Conservation (phyloP, 2,797 vertebrate species). For the Sebastes dallii region DNA sequence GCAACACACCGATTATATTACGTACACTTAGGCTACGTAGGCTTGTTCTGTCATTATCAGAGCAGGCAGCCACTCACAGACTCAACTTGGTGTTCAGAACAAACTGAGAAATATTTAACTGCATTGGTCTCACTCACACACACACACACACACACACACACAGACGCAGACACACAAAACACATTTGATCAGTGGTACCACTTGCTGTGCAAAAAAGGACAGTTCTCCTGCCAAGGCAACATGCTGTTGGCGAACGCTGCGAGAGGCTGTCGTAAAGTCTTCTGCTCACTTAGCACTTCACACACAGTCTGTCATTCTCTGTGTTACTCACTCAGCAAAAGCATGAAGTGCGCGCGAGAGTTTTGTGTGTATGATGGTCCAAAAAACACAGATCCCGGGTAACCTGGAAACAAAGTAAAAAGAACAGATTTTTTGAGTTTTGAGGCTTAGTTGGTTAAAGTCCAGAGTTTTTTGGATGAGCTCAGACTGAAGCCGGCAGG, state of each 20-base stretch:
- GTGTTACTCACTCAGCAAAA: conserved; percentile 70
- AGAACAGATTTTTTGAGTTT: conserved; percentile 13
- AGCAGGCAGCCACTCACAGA: conserved; percentile 20
- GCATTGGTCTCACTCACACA: conserved; percentile 19
- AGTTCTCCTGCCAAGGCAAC: conserved; percentile 76
- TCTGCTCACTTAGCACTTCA: conserved; percentile 79
- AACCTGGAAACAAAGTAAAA: conserved; percentile 48
- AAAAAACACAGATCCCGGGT: conserved; percentile 29
- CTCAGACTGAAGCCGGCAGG: conserved; percentile 18
- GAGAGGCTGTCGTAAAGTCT: conserved; percentile 67
- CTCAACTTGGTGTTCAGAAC: conserved; percentile 34
- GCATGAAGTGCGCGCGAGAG: conserved; percentile 30
- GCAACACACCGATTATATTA: background rate
- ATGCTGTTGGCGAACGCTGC: conserved; percentile 74
- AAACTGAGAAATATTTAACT: conserved; percentile 44
- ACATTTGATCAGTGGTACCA: conserved; percentile 67
- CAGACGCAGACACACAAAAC: conserved; percentile 41
- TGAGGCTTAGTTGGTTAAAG: background rate
- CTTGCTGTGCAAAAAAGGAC: conserved; percentile 72
- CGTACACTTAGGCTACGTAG: too few relatives aligned
- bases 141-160: background rate
- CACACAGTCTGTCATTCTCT: conserved; percentile 71
- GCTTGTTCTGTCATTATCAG: conserved; percentile 28
- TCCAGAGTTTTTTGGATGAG: conserved; percentile 1
- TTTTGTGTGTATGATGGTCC: conserved; percentile 19